Base-by-base conservation (phyloP, 64 coral and sea anemone genomes). In the Catalaphyllia jardinei region DNA sequence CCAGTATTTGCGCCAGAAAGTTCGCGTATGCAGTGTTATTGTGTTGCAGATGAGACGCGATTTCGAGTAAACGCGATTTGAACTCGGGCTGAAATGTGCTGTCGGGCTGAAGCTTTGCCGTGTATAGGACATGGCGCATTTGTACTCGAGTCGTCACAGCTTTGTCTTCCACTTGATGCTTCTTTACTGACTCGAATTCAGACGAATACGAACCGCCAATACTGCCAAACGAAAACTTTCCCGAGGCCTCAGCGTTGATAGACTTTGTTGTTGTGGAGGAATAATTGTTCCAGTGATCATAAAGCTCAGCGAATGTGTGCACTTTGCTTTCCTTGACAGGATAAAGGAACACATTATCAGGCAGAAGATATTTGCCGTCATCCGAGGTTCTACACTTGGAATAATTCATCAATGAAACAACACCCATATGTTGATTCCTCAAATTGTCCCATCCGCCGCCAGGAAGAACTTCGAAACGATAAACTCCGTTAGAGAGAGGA, bases 391-490 rank as follows among this genome's bases (percentile, higher is more conserved):
- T 27, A 75, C 95, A 98, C 54, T 89, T 62, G 2, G 95, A 98
- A 71, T 98, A 98, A 55, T 98, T 98, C 76, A 73, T 86, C 71
- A 65, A 71, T 19, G 91, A 73, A 75, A 98, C 95, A 65, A 86
- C 88, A 15, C 92, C 95, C 92, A 91, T 94, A 63, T 94, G 79
- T 8, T 91, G 31, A 75, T 98, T 98, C 86, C 95, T 65, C 19
- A 98, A 52, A 38, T 94, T 98, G n/a, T 98, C 95, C 95, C 96
- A 98, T 3, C 96, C 96, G 7, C 86, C 71, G 25, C 92, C 96
- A 1, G 95, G 95, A 5, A 98, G 80, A 89, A 94, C 92, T 52
- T 98, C 96, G 29, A 94, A 59, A 4, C 96, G 92, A 39, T 76
- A 61, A 77, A 74, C 88, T 46, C 80, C 51, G 20, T 80, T 61